phyloP scores from a whole-genome alignment of 2,888 invertebrate species.

The Acheta domesticus region DNA sequence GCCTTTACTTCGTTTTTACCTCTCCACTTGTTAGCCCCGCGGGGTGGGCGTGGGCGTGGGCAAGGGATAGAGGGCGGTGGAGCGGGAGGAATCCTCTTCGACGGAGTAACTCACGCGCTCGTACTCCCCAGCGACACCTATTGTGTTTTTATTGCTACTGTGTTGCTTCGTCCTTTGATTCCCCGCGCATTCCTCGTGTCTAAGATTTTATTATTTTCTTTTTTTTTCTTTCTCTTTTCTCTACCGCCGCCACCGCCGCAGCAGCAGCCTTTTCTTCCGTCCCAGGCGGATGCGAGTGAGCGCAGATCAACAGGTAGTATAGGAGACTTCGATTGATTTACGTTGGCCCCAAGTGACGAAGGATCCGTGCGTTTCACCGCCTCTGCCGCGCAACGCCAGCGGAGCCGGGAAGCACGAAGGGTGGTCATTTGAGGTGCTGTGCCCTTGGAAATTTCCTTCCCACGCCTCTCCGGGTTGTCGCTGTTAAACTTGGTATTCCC shows the following conservation, averaged over 20 bases:
- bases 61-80: too few relatives aligned
- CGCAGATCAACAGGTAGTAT: conserved; percentile 20
- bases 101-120: background rate
- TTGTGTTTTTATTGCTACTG: conserved; percentile 2
- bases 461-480: too few relatives aligned
- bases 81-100: too few relatives aligned
- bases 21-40: too few relatives aligned
- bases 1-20: too few relatives aligned
- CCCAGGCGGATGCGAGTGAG: background rate
- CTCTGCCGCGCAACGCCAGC: background rate
- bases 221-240: background rate
- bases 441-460: too few relatives aligned
- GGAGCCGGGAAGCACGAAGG: too few relatives aligned
- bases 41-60: too few relatives aligned
- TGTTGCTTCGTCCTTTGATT: background rate
- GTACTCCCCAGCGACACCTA: background rate
- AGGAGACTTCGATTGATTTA: background rate
- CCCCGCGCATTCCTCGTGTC: background rate
- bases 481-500: too few relatives aligned
- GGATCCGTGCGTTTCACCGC: background rate
- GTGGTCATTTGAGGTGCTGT: too few relatives aligned
- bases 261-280: conserved; percentile 22
- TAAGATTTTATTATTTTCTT: background rate
- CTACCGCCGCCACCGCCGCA: background rate
- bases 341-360: background rate